These are phyloP conservation scores for Characodon lateralis DNA, from an alignment of 2,797 vertebrate genomes.

Conservation along the genomic window DNA sequence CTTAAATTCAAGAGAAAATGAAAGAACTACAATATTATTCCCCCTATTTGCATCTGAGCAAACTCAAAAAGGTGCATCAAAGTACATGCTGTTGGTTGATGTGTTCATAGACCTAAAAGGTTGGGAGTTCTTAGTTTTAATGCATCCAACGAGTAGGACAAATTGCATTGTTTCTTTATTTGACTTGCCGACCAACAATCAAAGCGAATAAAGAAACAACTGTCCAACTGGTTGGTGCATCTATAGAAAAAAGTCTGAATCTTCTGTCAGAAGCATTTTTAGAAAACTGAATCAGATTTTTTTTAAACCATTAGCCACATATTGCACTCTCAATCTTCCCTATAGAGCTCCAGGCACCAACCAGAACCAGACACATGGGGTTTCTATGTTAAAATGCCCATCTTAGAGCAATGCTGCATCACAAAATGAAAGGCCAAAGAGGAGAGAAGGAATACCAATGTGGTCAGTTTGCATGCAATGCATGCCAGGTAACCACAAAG, in stretches of 20 bases:
- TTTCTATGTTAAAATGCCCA: slow-evolving; percentile 12
- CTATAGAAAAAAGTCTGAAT: neutral
- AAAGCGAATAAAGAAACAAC: neutral
- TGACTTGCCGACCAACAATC: neutral
- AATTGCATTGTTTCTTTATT: neutral
- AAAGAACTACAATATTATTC: neutral
- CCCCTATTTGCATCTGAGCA: neutral
- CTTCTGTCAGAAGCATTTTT: neutral
- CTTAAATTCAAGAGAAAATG: neutral
- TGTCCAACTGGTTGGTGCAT: neutral
- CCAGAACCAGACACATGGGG: neutral
- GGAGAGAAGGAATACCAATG: neutral
- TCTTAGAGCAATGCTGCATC: slow-evolving; percentile 16
- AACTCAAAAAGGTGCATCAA: neutral
- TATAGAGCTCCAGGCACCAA: neutral
- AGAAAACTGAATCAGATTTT: neutral
- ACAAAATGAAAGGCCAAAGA: slow-evolving; percentile 13
- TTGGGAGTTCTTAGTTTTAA: neutral
- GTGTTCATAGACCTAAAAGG: neutral
- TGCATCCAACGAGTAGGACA: neutral
- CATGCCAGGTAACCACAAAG: slow-evolving; percentile 7
- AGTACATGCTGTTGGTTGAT: neutral
- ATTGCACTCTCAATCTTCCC: neutral
- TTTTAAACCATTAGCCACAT: neutral
- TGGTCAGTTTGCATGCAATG: slow-evolving; percentile 6